A percentile compares a stretch with the other conserved stretches of the same genome.
Evolutionary conservation across 1,140 invertebrate species (phyloP).

Genomic region (Nymphalis io): DNA sequence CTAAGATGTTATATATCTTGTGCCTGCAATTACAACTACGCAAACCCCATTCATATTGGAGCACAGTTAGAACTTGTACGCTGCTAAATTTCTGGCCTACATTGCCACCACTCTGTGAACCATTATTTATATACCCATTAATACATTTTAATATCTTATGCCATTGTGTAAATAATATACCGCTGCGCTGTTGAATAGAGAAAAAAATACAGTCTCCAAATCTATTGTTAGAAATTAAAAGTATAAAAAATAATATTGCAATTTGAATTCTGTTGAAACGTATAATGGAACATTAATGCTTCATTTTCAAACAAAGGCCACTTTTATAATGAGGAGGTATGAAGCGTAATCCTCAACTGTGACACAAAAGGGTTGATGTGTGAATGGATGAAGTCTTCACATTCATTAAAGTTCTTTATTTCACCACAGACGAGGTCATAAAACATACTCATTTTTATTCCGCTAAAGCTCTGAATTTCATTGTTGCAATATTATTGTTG

Average conservation of each 20-base stretch:
- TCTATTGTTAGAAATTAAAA: neutral
- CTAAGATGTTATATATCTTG: too few relatives aligned
- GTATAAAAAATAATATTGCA: constrained; percentile 1
- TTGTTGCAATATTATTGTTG: neutral
- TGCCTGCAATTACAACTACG: too few relatives aligned
- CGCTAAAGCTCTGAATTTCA: neutral
- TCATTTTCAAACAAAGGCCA: constrained; percentile 38
- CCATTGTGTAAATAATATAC: too few relatives aligned
- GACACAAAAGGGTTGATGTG: constrained; percentile 38
- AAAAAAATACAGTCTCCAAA: neutral
- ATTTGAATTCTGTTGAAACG: constrained; percentile 29
- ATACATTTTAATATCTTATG: neutral
- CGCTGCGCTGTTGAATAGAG: neutral
- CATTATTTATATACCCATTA: neutral
- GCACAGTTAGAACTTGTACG: too few relatives aligned
- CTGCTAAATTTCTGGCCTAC: too few relatives aligned
- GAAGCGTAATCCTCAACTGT: constrained; percentile 36
- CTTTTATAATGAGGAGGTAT: constrained; percentile 40
- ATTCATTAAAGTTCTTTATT: constrained; percentile 26
- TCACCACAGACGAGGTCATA: constrained; percentile 4
- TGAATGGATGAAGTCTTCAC: constrained; percentile 38
- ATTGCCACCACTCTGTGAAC: too few relatives aligned
- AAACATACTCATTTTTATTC: neutral
- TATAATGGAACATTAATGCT: constrained; percentile 34
- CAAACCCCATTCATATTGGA: too few relatives aligned